Conservation (phyloP, 2,888 invertebrate species). For the Andrena bucephala region DNA sequence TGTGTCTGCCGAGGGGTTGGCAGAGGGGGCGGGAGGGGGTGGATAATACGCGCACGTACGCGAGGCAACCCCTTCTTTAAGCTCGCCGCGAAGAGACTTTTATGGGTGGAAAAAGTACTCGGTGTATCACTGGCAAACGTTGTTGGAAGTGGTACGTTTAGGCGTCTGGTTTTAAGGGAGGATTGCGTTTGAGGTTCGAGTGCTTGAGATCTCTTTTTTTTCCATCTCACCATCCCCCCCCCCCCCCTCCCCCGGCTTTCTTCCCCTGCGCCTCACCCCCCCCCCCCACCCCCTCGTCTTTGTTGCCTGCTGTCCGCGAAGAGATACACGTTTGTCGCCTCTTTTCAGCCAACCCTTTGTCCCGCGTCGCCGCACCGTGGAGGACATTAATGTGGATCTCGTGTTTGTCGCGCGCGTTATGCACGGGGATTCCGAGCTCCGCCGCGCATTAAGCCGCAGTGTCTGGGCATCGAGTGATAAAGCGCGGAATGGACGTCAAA, state of each 20-base stretch:
- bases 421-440: slow-evolving; percentile 1
- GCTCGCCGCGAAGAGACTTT: slow-evolving; percentile 58
- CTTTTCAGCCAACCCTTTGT: slow-evolving; percentile 46
- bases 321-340: slow-evolving; percentile 49
- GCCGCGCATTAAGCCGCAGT: slow-evolving; percentile 35
- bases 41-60: slow-evolving; percentile 61
- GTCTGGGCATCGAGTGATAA: background rate
- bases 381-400: slow-evolving; percentile 55
- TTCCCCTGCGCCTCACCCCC: background rate
- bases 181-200: slow-evolving; percentile 37
- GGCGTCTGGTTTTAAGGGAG: slow-evolving; percentile 45
- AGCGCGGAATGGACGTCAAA: background rate
- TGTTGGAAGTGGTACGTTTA: slow-evolving; percentile 56
- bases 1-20: slow-evolving; percentile 63
- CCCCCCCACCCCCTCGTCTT: background rate
- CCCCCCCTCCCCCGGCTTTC: background rate
- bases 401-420: slow-evolving; percentile 53
- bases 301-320: background rate
- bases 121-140: slow-evolving; percentile 62
- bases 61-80: slow-evolving; percentile 61
- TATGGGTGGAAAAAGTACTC: slow-evolving; percentile 48
- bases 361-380: slow-evolving; percentile 14
- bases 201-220: slow-evolving; percentile 41
- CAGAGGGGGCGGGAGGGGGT: slow-evolving; percentile 36
- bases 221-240: background rate